Evolutionary conservation across 2,888 invertebrate genomes (phyloP).

Genomic region (Zygaena filipendulae): DNA sequence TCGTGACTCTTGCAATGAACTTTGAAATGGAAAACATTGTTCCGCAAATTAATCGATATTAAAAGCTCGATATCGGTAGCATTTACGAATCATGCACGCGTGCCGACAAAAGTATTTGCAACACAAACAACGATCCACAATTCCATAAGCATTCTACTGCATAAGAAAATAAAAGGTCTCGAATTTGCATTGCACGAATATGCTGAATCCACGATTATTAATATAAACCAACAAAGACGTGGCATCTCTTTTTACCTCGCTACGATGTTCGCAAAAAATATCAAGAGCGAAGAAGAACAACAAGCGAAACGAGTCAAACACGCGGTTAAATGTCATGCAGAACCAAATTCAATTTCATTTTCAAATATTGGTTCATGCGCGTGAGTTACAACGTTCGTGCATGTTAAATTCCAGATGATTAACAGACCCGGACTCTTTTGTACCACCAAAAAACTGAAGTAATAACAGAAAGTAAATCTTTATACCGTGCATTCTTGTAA

Average conservation of each 20-base stretch:
- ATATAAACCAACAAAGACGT: slow-evolving; percentile 27
- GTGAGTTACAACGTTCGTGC: slow-evolving; percentile 43
- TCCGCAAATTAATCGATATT: slow-evolving; percentile 40
- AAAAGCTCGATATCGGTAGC: slow-evolving; percentile 23
- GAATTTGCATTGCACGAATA: slow-evolving; percentile 50
- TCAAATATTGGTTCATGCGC: slow-evolving; percentile 44
- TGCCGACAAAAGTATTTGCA: slow-evolving; percentile 32
- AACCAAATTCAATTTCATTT: slow-evolving; percentile 48
- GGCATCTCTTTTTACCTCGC: slow-evolving; percentile 34
- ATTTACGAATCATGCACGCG: slow-evolving; percentile 33
- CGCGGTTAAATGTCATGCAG: slow-evolving; percentile 46
- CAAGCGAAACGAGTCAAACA: slow-evolving; percentile 33
- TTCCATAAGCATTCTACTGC: slow-evolving; percentile 38
- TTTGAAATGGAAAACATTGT: slow-evolving; percentile 34
- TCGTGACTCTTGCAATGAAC: too few species aligned
- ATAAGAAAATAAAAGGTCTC: slow-evolving; percentile 46
- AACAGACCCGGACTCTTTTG: neutral
- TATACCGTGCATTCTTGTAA: too few species aligned
- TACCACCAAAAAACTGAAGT: too few species aligned
- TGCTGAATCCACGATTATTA: slow-evolving; percentile 26
- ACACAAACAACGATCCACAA: slow-evolving; percentile 34
- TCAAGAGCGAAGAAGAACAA: slow-evolving; percentile 28
- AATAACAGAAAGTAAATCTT: too few species aligned
- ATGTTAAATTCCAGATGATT: slow-evolving; percentile 23
- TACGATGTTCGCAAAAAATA: slow-evolving; percentile 17